Evolutionary conservation across 2,113 vertebrate genomes (phyloP).

Genomic region (Myocastor coypus): DNA sequence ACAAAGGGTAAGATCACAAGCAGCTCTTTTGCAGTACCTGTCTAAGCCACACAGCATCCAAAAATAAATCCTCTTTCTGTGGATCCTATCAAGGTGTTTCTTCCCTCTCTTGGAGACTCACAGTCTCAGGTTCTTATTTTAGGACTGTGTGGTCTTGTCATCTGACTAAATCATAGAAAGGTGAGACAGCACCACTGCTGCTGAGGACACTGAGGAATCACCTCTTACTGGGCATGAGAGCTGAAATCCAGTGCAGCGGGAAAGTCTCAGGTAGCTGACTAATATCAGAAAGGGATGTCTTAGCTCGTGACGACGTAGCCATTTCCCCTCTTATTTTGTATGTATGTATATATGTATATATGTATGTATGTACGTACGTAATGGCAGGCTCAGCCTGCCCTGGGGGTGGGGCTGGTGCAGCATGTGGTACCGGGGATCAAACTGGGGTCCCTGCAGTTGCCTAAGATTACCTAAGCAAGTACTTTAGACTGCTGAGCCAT

Average conservation of each 20-base stretch:
- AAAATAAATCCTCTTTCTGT: neutral
- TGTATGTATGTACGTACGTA: too few species aligned
- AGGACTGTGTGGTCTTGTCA: constrained; percentile 38
- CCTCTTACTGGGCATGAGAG: neutral
- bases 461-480: too few species aligned
- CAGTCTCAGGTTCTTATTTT: constrained; percentile 22
- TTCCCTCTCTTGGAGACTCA: constrained; percentile 46
- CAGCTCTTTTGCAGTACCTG: constrained; percentile 14
- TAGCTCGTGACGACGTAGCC: neutral
- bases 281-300: neutral
- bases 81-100: neutral
- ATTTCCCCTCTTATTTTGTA: neutral
- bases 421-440: too few species aligned
- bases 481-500: too few species aligned
- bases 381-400: too few species aligned
- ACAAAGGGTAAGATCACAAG: constrained; percentile 91
- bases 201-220: constrained; percentile 7
- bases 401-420: too few species aligned
- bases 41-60: neutral
- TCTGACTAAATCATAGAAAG: constrained; percentile 46
- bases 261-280: constrained; percentile 29
- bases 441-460: too few species aligned
- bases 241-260: neutral
- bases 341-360: too few species aligned
- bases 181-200: neutral